Evolutionary conservation across 2,113 vertebrate species (phyloP), one percentile per base, ranked within the genome.

Genomic region (Nibea coibor): DNA sequence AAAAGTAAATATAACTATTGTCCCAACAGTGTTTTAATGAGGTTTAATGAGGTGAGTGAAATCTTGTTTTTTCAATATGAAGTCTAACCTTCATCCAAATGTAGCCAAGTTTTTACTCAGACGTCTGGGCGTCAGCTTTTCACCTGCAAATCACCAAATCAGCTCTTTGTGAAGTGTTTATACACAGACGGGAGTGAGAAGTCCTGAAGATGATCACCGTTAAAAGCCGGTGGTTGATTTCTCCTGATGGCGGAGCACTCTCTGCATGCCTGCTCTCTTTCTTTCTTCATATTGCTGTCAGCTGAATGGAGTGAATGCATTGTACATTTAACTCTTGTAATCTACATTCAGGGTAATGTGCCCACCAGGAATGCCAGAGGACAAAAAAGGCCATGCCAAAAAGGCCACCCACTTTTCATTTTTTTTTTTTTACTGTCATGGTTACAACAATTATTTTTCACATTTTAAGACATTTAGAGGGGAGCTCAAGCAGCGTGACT

Each of bases 221-320:
- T 19, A 20, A 53, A 61, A 26, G 67, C n/a, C 54, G 16, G 74
- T 3, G 28, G 69, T 39, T 19, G 66, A 65, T 77, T 80, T 73
- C 58, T 48, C 56, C 65, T 67, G 67, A 65, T 7, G 17, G 39
- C 71, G 10, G 74, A 78, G 35, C 72, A 50, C 65, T 62, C 65
- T 75, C 43, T 43, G 45, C 67, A 66, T 77, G 15, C 83, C 86
- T 75, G 82, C 83, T 80, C 75, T 24, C 56, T 47, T 42, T 39
- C 77, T 79, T 67, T 68, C 63, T 88, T 76, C 51, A 59, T 42
- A 14, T 70, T 87, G 73, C 82, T 78, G 84, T 84, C 76, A 85
- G 48, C 57, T 50, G 48, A 71, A 76, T 86, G 78, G 63, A 65
- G 77, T 56, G 20, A 82, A 84, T 20, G 59, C 50, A 82, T 78